A percentile compares a stretch with the other conserved stretches of the same genome.
Conservation (phyloP, 1,140 invertebrate species). For the Achatina immaculata region DNA sequence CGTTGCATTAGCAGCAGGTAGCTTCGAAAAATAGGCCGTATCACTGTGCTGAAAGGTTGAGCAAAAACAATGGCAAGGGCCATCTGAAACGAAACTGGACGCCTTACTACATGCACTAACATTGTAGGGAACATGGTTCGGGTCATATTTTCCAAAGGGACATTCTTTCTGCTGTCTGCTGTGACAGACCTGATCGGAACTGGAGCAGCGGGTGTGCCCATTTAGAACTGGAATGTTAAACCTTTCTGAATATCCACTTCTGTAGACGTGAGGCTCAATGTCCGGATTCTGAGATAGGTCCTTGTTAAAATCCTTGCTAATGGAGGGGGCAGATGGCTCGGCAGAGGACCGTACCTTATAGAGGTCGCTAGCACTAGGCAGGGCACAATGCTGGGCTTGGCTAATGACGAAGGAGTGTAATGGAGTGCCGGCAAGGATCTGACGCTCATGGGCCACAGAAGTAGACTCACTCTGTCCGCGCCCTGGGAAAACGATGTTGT, state of each 20-base stretch:
- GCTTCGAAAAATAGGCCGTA: neutral
- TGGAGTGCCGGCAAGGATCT: neutral
- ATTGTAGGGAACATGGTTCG: too few relatives aligned
- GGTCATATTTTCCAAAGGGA: too few relatives aligned
- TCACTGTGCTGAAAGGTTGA: neutral
- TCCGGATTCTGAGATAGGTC: neutral
- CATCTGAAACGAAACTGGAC: neutral
- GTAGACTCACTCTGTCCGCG: neutral
- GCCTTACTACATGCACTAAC: neutral
- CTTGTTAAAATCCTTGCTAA: neutral
- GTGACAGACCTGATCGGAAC: neutral
- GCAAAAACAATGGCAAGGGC: neutral
- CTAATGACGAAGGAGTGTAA: constrained; percentile 24
- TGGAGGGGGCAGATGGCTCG: neutral
- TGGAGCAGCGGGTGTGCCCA: neutral
- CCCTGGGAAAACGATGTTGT: neutral
- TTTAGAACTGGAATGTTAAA: neutral
- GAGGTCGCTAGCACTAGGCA: constrained; percentile 8
- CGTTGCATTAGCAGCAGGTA: too few relatives aligned
- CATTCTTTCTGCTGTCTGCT: neutral
- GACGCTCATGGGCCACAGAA: neutral
- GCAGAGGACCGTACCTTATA: too few relatives aligned
- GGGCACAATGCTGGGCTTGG: neutral
- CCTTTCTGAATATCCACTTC: neutral
- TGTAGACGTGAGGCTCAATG: neutral